phyloP scores from a whole-genome alignment of 2,113 vertebrate genomes.

The Lophotis ruficrista region DNA sequence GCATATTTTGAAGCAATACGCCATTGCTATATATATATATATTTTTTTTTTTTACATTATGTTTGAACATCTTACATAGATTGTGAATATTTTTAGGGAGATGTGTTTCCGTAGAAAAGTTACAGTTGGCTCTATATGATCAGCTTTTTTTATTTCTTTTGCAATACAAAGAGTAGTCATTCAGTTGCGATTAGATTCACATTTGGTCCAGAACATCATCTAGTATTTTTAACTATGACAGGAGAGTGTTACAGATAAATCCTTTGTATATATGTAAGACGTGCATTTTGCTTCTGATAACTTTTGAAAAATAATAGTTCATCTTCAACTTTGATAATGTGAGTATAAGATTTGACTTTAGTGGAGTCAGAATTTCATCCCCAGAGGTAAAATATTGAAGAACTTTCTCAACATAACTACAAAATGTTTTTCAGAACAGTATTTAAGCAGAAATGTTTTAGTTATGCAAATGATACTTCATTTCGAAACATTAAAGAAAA shows the following conservation, averaged over 20 bases:
- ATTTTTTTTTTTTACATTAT: neutral
- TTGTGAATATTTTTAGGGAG: neutral
- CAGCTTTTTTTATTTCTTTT: neutral
- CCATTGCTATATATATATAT: neutral
- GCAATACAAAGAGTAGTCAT: neutral
- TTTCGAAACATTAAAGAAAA: slow-evolving; percentile 2
- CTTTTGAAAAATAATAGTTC: neutral
- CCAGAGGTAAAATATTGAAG: neutral
- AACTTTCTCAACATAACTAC: neutral
- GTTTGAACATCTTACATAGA: neutral
- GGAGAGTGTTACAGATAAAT: neutral
- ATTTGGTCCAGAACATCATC: neutral
- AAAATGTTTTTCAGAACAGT: neutral
- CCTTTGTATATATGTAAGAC: neutral
- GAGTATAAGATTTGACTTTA: neutral
- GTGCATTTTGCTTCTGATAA: neutral
- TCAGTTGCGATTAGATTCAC: neutral
- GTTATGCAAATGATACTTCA: neutral
- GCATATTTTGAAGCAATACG: neutral
- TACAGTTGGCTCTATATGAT: neutral
- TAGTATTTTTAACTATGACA: neutral
- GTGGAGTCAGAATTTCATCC: neutral
- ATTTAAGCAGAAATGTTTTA: slow-evolving; percentile 30
- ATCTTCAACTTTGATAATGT: neutral
- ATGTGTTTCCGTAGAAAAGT: neutral